Base-by-base conservation (phyloP, 2,113 vertebrate genomes). In the Tichodroma muraria region DNA sequence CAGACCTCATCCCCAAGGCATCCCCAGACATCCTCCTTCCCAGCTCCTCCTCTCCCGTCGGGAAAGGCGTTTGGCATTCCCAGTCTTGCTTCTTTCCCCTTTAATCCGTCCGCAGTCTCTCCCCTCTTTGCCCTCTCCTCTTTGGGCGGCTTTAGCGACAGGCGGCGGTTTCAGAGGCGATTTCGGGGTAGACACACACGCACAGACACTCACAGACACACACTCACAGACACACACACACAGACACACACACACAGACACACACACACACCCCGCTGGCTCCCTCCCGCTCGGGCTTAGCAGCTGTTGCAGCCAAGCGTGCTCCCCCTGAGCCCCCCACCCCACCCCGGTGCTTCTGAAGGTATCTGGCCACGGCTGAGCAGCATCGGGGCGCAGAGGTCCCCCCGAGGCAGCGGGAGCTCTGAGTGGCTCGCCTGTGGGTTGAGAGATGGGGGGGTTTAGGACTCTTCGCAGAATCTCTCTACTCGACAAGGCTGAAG, bases 351-450 rank as follows among this genome's bases (percentile, higher is more conserved):
- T 94, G 97, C 95, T 94, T 96, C 93, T 95, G 95, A 90, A 97
- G 98, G 98, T 98, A 98, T 97, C 95, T 97, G 98, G 88, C 93
- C 73, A 94, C 68, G 94, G 80, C 96, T 95, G 70, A 90, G 81
- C 91, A 94, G 97, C 91, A 93, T 91, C 97, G 98, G 97, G 98
- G 94, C 93, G 1, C 52, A 96, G 97, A 96, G 95, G 94, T 90
- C 89, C 91, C 85, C 40, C 45, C 6, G 24, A 40, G 47, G 27
- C 63, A 63, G 35, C 15, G 17, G 11, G 13, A 35, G 31, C 56
- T 45, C 68, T 23, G 40, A 31, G 28, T 56, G 40, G 19, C 33
- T 86, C 37, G 35, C 82, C 44, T n/a, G 69, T 7, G 54, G 30
- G 6, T 11, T 68, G 38, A 10, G 42, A 6, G 14, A 17, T 84